phyloP scores from a whole-genome alignment of 2,888 invertebrate genomes.

The Drosophila demipolita region DNA sequence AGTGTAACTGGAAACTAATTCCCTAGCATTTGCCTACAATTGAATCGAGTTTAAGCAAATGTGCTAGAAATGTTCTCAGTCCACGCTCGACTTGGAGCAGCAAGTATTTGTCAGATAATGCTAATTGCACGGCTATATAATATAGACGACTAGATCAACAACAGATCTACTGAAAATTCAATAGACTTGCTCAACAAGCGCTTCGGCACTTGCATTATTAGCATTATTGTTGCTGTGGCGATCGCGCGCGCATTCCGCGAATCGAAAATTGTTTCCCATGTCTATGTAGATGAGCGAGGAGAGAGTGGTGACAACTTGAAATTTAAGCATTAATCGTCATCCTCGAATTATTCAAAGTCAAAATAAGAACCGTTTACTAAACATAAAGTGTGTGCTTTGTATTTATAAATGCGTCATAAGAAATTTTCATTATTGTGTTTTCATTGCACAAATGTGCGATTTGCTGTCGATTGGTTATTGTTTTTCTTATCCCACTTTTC shows the following conservation, averaged over 20 bases:
- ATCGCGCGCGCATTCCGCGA: constrained; percentile 46
- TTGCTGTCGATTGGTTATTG: constrained; percentile 6
- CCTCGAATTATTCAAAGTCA: constrained; percentile 24
- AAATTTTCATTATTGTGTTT: constrained; percentile 23
- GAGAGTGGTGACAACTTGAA: constrained; percentile 19
- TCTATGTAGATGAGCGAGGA: neutral
- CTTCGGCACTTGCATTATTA: constrained; percentile 40
- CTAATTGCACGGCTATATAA: constrained; percentile 54
- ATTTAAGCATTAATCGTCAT: constrained; percentile 29
- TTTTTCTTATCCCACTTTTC: neutral
- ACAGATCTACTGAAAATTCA: constrained; percentile 31
- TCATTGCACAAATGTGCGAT: constrained; percentile 26
- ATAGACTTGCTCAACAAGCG: constrained; percentile 59
- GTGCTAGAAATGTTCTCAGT: constrained; percentile 18
- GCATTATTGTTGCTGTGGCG: constrained; percentile 34
- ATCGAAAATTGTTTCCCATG: constrained; percentile 14
- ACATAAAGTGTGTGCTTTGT: constrained; percentile 1
- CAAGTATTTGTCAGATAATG: constrained; percentile 44
- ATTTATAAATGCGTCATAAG: constrained; percentile 6
- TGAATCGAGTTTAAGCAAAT: constrained; percentile 19
- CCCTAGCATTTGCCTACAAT: constrained; percentile 25
- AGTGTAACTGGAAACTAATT: constrained; percentile 12
- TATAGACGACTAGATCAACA: constrained; percentile 42
- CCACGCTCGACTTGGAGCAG: constrained; percentile 24
- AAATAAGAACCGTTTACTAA: constrained; percentile 19